Conservation (phyloP, 2,113 vertebrate species). For the Gymnogyps californianus region DNA sequence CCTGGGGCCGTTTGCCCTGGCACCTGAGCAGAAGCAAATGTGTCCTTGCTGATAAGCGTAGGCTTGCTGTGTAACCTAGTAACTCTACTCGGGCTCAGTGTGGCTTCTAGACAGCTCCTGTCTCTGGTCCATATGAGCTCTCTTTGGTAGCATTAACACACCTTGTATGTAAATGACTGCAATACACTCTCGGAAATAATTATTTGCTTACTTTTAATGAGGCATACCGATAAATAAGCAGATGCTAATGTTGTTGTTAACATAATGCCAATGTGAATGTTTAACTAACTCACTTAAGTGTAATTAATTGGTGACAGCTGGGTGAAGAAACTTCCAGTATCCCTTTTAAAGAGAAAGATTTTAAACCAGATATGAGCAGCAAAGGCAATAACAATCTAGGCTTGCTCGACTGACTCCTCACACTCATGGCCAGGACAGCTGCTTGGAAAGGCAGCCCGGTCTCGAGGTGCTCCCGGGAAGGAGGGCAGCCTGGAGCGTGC, state of each 20-base stretch:
- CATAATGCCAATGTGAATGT: neutral
- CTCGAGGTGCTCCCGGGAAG: fast-evolving
- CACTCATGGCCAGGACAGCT: neutral
- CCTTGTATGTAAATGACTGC: neutral
- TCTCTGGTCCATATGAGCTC: neutral
- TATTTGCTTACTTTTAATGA: constrained; percentile 9
- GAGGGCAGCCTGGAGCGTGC: neutral
- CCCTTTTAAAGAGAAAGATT: neutral
- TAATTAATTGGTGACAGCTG: neutral
- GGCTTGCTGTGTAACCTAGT: neutral
- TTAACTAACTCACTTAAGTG: neutral
- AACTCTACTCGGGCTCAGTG: neutral
- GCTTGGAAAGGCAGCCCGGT: neutral
- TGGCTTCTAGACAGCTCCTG: neutral
- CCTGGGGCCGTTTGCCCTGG: neutral
- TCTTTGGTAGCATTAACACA: neutral
- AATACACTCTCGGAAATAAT: neutral
- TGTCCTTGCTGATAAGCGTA: neutral
- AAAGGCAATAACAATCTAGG: neutral
- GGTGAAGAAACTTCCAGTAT: neutral
- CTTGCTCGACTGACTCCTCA: neutral
- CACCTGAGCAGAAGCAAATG: neutral
- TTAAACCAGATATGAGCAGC: neutral
- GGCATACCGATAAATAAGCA: neutral
- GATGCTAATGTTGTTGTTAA: neutral